These are phyloP conservation scores for Myripristis murdjan DNA, from an alignment of 2,797 vertebrate genomes.

Conservation along the genomic window DNA sequence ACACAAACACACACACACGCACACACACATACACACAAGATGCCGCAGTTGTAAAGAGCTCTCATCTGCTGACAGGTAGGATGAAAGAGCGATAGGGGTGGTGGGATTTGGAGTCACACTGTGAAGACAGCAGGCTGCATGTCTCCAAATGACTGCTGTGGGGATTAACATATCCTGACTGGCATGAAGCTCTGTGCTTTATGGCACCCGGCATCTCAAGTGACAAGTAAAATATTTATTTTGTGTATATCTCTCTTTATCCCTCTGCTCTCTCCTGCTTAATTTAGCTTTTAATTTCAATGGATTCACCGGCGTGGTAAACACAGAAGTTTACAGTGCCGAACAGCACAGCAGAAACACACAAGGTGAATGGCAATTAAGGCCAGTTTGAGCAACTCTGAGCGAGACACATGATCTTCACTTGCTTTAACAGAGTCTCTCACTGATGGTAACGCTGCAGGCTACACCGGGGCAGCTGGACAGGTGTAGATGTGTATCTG, in stretches of 20 bases:
- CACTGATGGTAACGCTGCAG: background rate
- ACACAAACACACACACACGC: constrained; percentile 47
- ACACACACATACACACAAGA: constrained; percentile 41
- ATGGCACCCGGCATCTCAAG: constrained; percentile 27
- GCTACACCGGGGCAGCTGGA: constrained; percentile 8
- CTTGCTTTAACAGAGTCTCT: background rate
- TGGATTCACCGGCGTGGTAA: background rate
- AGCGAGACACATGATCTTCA: constrained; percentile 3
- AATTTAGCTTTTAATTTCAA: constrained; percentile 20
- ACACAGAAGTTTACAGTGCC: background rate
- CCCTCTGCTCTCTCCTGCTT: background rate
- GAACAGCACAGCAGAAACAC: constrained; percentile 7
- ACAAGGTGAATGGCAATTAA: background rate
- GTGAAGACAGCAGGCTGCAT: constrained; percentile 65
- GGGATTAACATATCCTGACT: constrained; percentile 67
- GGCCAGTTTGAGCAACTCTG: background rate
- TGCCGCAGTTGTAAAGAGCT: constrained; percentile 70
- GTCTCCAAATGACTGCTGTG: constrained; percentile 66
- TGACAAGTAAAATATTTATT: constrained; percentile 54
- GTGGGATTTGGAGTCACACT: constrained; percentile 73
- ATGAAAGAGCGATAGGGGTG: constrained; percentile 63
- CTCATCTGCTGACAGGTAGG: constrained; percentile 77
- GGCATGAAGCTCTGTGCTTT: constrained; percentile 38
- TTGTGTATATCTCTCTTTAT: constrained; percentile 15
- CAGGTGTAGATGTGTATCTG: background rate